Conservation (phyloP, 2,888 invertebrate species). For the Candidula unifasciata region DNA sequence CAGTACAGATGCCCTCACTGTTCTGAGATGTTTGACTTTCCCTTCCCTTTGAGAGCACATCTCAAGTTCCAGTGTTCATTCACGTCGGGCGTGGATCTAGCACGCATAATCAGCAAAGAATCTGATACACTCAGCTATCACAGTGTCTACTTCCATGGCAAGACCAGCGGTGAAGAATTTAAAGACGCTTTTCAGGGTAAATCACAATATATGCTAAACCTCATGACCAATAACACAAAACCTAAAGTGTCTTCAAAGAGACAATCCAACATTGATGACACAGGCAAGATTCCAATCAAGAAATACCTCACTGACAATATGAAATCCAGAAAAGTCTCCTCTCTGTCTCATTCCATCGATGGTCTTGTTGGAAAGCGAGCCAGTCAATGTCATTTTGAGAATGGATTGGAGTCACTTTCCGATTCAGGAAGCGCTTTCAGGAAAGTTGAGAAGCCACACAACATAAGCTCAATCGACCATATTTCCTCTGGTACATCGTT, state of each 20-base stretch:
- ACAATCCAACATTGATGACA: neutral
- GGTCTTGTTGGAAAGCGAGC: slow-evolving; percentile 25
- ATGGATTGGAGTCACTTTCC: slow-evolving; percentile 41
- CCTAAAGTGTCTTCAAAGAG: neutral
- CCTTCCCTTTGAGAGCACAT: slow-evolving; percentile 73
- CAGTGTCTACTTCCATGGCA: neutral
- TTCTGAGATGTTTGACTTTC: slow-evolving; percentile 70
- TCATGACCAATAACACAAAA: slow-evolving; percentile 36
- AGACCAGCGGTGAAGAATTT: neutral
- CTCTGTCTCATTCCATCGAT: slow-evolving; percentile 47
- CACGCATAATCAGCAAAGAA: neutral
- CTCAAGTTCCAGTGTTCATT: slow-evolving; percentile 71
- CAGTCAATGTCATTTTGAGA: slow-evolving; percentile 1
- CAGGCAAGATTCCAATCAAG: neutral
- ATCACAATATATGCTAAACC: slow-evolving; percentile 15
- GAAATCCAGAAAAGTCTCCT: slow-evolving; percentile 12
- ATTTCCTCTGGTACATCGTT: neutral
- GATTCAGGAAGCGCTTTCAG: slow-evolving; percentile 70
- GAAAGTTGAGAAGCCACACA: slow-evolving; percentile 65
- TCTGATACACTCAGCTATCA: neutral
- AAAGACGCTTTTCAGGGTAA: neutral
- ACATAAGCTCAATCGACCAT: neutral
- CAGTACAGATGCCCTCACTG: slow-evolving; percentile 68
- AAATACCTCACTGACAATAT: neutral
- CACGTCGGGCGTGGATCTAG: slow-evolving; percentile 22